Evolutionary conservation across 2,797 vertebrate species (phyloP), one percentile per base, ranked within the genome.

Genomic region (Picus viridis): DNA sequence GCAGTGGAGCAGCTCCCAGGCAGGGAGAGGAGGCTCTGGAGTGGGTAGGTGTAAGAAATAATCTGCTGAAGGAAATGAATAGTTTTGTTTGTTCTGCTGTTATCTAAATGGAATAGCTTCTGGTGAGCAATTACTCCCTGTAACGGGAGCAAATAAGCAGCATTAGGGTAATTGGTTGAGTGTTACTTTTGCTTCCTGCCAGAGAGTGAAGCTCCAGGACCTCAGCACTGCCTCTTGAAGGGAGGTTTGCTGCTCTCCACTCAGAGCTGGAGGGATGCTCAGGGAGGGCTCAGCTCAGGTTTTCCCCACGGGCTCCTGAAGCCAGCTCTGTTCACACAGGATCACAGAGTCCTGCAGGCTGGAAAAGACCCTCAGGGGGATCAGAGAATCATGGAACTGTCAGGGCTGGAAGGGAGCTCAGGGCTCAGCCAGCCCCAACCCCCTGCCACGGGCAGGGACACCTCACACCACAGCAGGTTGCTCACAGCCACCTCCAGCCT

Each of bases 51-150:
- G 83, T 87, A 82, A 36, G 36, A 88, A 95, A 95, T 88, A 77
- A 92, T 47, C 56, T 30, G 78, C 92, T 64, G 93, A 95, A 78
- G 73, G 87, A 93, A 95, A 95, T 87, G 87, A 95, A 95, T 95
- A 80, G 89, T 93, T 96, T 92, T 93, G 95, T 95, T 96, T 96
- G 90, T 90, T 95, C 94, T 93, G 81, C 78, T 94, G 89, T 90
- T 94, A 92, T 86, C 94, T 95, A 77, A 77, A 90, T 94, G 87
- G 84, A 95, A 95, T 83, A 93, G 93, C 91, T 95, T 95, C 92
- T 94, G 94, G 90, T 95, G 94, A 95, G 90, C 92, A 88, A 96
- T 95, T 94, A 83, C 92, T 87, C 70, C 74, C 89, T 79, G 89
- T 87, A 89, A 90, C 84, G 83, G 85, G 91, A 93, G 86, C 77